These are phyloP conservation scores for Melanargia galathea DNA, from an alignment of 2,888 invertebrate species.

Conservation along the genomic window DNA sequence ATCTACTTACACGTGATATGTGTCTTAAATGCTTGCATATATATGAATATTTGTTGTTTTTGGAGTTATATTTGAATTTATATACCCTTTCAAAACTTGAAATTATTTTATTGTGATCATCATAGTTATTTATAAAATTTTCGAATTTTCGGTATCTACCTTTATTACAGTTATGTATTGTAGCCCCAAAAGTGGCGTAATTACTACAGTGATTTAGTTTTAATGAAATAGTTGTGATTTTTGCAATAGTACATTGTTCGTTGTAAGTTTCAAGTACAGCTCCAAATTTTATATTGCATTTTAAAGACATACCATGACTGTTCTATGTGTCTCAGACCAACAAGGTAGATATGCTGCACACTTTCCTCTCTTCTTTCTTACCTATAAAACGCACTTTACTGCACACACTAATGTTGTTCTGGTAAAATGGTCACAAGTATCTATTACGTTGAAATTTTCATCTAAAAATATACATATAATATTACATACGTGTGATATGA, in stretches of 20 bases:
- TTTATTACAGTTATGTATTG: no score
- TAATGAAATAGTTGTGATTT: not conserved
- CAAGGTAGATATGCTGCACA: slow-evolving; percentile 72
- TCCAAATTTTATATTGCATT: slow-evolving; percentile 57
- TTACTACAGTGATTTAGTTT: no score
- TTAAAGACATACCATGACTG: slow-evolving; percentile 49
- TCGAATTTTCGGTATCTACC: no score
- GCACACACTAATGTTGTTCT: slow-evolving; percentile 54
- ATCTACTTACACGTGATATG: slow-evolving; percentile 56
- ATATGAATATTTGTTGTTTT: slow-evolving; percentile 51
- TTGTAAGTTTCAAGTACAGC: slow-evolving; percentile 46
- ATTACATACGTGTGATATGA: no score
- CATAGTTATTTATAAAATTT: no score
- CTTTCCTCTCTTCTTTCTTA: slow-evolving; percentile 53
- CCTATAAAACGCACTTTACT: slow-evolving; percentile 52
- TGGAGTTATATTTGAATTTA: slow-evolving; percentile 53
- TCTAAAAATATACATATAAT: no score
- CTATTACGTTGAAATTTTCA: not conserved
- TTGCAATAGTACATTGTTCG: not conserved
- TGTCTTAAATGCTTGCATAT: slow-evolving; percentile 69
- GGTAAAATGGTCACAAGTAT: slow-evolving; percentile 49
- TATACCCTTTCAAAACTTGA: not conserved
- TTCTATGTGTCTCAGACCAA: slow-evolving; percentile 74
- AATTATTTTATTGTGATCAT: no score
- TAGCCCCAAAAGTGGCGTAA: no score